phyloP scores from a whole-genome alignment of 2,888 invertebrate species.

The Ormyrus labotus region DNA sequence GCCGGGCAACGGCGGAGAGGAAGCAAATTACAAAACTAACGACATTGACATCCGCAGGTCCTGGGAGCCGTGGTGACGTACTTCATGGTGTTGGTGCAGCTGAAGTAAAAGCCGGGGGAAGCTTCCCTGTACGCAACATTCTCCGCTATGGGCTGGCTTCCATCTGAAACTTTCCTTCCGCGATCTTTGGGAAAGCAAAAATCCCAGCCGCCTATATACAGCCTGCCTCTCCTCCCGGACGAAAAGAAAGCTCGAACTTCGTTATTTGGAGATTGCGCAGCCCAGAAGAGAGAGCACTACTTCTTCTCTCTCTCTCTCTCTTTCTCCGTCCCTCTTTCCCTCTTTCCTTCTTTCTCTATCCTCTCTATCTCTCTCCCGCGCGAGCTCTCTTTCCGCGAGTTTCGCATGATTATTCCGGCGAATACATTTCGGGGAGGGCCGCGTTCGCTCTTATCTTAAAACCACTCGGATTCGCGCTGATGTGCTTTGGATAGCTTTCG shows the following conservation, averaged over 20 bases:
- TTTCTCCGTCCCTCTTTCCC: not conserved
- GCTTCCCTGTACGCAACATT: constrained; percentile 13
- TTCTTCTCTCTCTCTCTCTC: not conserved
- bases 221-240: not conserved
- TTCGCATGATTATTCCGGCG: not conserved
- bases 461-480: not conserved
- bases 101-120: constrained; percentile 80
- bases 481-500: not conserved
- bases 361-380: not conserved
- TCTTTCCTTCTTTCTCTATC: not conserved
- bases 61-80: constrained; percentile 92
- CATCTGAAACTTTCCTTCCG: constrained; percentile 18
- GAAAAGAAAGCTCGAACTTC: constrained; percentile 45
- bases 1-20: not conserved
- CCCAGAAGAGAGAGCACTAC: not conserved
- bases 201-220: not conserved
- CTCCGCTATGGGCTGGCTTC: constrained; percentile 17
- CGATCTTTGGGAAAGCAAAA: constrained; percentile 15
- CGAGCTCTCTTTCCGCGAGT: not conserved
- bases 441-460: not conserved
- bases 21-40: constrained; percentile 36
- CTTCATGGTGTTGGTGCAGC: constrained; percentile 94
- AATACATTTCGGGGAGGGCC: not conserved
- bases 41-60: constrained; percentile 78
- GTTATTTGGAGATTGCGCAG: constrained; percentile 38